Conservation (phyloP, 2,113 vertebrate genomes). For the Alligator sinensis region DNA sequence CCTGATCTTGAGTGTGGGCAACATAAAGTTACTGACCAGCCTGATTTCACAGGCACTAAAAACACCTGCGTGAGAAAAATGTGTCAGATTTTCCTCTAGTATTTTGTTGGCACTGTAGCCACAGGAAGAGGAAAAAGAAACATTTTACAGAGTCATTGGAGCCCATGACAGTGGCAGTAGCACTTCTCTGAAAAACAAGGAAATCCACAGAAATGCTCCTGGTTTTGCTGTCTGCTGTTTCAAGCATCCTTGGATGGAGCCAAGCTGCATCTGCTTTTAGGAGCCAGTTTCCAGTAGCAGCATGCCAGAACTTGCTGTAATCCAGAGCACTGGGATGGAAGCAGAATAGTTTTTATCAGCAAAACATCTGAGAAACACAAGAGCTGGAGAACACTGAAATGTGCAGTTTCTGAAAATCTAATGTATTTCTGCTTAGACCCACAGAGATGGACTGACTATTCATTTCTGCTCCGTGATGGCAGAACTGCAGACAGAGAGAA, state of each 20-base stretch:
- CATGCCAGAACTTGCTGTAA: neutral
- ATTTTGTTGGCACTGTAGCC: neutral
- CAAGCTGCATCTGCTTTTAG: neutral
- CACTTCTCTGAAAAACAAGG: neutral
- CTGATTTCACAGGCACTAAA: neutral
- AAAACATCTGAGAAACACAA: neutral
- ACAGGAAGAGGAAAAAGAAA: neutral
- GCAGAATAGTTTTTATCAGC: neutral
- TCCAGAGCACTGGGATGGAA: neutral
- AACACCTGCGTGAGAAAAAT: neutral
- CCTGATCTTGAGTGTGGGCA: neutral
- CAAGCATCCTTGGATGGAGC: neutral
- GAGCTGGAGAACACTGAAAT: neutral
- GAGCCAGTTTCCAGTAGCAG: neutral
- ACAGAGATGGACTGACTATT: neutral
- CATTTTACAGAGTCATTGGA: neutral
- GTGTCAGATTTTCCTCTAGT: neutral
- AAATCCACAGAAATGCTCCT: neutral
- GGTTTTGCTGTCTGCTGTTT: neutral
- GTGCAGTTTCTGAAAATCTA: neutral
- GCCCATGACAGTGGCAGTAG: neutral
- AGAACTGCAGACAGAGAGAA: neutral
- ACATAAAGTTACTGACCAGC: neutral
- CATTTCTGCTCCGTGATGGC: neutral
- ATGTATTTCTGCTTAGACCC: neutral